Conservation (phyloP, 1,140 invertebrate genomes). For the Stegodyphus dumicola region DNA sequence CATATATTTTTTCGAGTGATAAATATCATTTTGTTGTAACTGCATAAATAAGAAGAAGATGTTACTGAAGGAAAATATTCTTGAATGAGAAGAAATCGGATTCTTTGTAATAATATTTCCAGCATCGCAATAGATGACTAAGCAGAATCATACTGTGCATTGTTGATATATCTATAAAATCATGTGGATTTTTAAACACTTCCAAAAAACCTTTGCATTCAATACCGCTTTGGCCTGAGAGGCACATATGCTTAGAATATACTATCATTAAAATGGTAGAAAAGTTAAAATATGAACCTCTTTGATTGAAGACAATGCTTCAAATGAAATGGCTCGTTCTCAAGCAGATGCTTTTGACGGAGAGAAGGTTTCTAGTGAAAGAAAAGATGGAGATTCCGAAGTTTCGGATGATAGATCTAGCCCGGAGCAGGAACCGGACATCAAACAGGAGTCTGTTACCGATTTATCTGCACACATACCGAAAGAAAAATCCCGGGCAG, state of each 20-base stretch:
- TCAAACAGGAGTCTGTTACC: background rate
- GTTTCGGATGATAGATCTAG: conserved; percentile 5
- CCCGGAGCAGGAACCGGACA: background rate
- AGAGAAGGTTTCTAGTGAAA: conserved; percentile 8
- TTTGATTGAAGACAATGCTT: background rate
- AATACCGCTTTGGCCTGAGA: background rate
- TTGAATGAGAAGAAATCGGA: too few relatives aligned
- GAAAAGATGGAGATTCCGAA: conserved; percentile 27
- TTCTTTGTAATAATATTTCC: too few relatives aligned
- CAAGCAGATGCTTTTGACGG: conserved; percentile 2
- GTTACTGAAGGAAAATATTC: too few relatives aligned
- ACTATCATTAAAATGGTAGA: background rate
- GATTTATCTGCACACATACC: background rate
- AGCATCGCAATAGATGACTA: too few relatives aligned
- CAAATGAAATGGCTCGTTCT: conserved; percentile 13
- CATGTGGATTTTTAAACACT: background rate
- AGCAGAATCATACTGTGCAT: background rate
- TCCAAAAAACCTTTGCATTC: background rate
- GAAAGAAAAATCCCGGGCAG: background rate
- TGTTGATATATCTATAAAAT: background rate
- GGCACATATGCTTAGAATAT: background rate
- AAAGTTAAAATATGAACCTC: background rate
- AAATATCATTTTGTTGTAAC: too few relatives aligned
- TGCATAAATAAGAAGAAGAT: too few relatives aligned
- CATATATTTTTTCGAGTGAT: too few relatives aligned